Conservation (phyloP, 1,140 invertebrate species). For the Thalassaphorura encarpata region DNA sequence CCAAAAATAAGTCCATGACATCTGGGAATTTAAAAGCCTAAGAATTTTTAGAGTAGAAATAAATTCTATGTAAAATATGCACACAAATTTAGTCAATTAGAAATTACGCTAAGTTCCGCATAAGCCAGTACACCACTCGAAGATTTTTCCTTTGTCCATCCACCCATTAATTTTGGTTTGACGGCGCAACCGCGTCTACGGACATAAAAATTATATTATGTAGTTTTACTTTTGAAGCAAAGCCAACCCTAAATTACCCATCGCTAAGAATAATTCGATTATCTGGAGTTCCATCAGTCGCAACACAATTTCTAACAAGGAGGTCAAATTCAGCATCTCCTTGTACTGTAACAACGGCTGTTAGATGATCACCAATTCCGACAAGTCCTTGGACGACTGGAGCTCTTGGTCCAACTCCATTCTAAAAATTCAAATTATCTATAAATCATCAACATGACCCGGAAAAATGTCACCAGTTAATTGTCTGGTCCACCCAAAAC, state of each 20-base stretch:
- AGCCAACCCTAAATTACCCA: slow-evolving; percentile 34
- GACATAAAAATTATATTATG: slow-evolving; percentile 9
- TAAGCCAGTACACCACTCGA: slow-evolving; percentile 65
- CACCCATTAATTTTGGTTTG: slow-evolving; percentile 69
- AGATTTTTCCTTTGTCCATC: slow-evolving; percentile 66
- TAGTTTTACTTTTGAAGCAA: too few species aligned
- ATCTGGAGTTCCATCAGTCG: slow-evolving; percentile 51
- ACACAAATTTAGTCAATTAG: background rate
- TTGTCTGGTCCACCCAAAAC: too few species aligned
- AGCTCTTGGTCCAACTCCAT: slow-evolving; percentile 66
- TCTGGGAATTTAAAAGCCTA: slow-evolving; percentile 83
- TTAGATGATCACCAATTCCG: slow-evolving; percentile 72
- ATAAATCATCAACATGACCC: too few species aligned
- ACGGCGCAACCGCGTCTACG: slow-evolving; percentile 57
- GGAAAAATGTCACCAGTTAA: too few species aligned
- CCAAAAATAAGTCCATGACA: slow-evolving; percentile 70
- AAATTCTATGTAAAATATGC: background rate
- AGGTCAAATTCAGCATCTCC: slow-evolving; percentile 70
- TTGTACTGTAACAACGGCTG: slow-evolving; percentile 66
- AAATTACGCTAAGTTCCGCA: slow-evolving; percentile 51
- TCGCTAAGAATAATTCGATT: slow-evolving; percentile 62
- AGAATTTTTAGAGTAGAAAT: background rate
- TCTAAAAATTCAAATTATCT: too few species aligned
- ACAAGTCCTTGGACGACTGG: slow-evolving; percentile 62
- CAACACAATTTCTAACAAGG: slow-evolving; percentile 59